Evolutionary conservation across 2,113 vertebrate genomes (phyloP).

Genomic region (Gymnocephalus cernua): DNA sequence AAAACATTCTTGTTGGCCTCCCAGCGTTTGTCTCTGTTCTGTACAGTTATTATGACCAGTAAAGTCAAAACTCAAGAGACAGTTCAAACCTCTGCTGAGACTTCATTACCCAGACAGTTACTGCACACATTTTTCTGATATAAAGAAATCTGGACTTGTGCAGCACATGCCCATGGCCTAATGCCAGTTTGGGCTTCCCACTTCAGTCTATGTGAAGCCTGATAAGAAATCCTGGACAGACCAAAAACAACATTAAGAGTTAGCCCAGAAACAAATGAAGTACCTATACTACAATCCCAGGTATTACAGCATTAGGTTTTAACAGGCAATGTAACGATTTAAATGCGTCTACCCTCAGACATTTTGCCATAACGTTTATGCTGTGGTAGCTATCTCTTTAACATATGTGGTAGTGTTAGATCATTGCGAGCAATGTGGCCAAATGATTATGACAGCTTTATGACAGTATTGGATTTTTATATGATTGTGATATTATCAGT

Average conservation of each 20-base stretch:
- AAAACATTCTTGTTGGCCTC: not conserved
- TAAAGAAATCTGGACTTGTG: not conserved
- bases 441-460: not conserved
- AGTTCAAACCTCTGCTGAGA: not conserved
- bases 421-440: not conserved
- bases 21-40: not conserved
- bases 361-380: not conserved
- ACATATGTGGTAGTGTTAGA: not conserved
- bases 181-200: slow-evolving; percentile 25
- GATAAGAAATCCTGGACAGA: not conserved
- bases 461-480: not conserved
- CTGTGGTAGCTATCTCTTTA: not conserved
- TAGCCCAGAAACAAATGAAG: not conserved
- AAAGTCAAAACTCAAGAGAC: not conserved
- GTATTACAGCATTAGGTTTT: not conserved
- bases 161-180: slow-evolving; percentile 3
- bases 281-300: too few relatives aligned
- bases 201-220: not conserved
- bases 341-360: not conserved
- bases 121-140: not conserved
- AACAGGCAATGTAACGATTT: not conserved
- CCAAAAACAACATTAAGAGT: not conserved
- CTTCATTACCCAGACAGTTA: not conserved
- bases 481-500: not conserved
- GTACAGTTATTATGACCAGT: not conserved